Evolutionary conservation across 2,113 vertebrate genomes (phyloP), one percentile per base, ranked within the genome.

Genomic region (Donacobius atricapilla): DNA sequence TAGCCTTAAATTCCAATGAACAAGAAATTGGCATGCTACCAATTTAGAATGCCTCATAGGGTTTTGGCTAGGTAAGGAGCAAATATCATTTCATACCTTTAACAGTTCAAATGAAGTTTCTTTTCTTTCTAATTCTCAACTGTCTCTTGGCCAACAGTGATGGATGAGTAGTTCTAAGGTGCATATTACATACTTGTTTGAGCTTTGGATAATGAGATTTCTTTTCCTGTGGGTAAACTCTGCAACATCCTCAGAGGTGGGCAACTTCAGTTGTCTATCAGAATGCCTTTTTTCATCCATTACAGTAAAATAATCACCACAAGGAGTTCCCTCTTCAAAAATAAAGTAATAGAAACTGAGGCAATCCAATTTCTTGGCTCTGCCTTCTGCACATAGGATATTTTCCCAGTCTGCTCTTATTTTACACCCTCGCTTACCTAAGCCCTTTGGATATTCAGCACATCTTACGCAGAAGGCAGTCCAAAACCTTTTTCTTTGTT

Each of bases 1-100:
- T 13, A 93, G 45, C 28, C 37, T 88, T 85, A 91, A 84, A 87
- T 90, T 87, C 37, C 92, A 90, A 23, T 27, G 83, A 93, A 95
- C 90, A 93, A 95, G 66, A 57, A 90, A 86, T 3, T 86, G 85
- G 85, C 90, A 48, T 2, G 1, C n/a, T 73, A 79, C 66, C 79
- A 84, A 39, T 42, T 84, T 64, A 85, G 70, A 90, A 72, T 30
- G 58, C 66, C 82, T 94, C 57, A 53, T 11, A 4, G 35, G 45
- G 40, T 69, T 87, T 90, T 61, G 75, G 20, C 66, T 90, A 23
- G 37, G 40, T 76, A 69, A 90, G 40, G 42, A 90, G 84, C 44
- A 93, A 96, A 85, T 72, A 69, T 11, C 6, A 54, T 75, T 68
- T 87, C 65, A 25, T 60, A 79, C 11, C 24, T 87, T 72, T 56